These are phyloP conservation scores for Sebastes vulpes DNA, from an alignment of 2,797 vertebrate genomes.

Conservation along the genomic window DNA sequence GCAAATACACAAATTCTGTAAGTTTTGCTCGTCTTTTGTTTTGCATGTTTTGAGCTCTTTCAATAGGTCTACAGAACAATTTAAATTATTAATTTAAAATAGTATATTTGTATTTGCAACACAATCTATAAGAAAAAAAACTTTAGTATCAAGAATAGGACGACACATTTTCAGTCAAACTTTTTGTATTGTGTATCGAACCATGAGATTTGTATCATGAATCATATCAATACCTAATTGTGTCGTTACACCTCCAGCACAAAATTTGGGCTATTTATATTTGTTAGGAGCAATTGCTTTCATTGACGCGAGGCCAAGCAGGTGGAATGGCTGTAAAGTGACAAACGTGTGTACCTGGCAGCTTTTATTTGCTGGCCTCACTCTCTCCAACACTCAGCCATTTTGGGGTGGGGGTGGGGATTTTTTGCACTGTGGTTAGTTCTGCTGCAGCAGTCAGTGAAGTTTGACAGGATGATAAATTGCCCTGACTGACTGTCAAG, in stretches of 20 bases:
- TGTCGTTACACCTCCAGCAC: background rate
- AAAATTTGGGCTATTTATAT: background rate
- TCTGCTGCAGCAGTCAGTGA: conserved; percentile 79
- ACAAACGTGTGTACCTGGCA: conserved; percentile 65
- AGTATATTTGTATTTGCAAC: background rate
- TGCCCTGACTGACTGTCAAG: conserved; percentile 82
- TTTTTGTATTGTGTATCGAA: background rate
- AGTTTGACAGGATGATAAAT: conserved; percentile 86
- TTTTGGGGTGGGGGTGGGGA: conserved; percentile 13
- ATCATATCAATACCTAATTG: background rate
- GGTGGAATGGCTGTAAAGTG: conserved; percentile 58
- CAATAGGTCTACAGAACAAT: background rate
- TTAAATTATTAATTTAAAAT: background rate
- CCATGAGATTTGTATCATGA: background rate
- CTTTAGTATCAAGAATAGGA: background rate
- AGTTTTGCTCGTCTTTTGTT: background rate
- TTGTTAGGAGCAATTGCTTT: background rate
- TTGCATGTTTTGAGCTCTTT: background rate
- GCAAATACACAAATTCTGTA: background rate
- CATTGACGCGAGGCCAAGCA: conserved; percentile 41
- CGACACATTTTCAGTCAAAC: background rate
- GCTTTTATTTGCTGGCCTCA: conserved; percentile 41
- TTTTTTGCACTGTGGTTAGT: conserved; percentile 67
- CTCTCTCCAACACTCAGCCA: conserved; percentile 54
- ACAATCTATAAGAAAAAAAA: background rate